Conservation (phyloP, 2,888 invertebrate genomes). For the Eupithecia pulchellata region DNA sequence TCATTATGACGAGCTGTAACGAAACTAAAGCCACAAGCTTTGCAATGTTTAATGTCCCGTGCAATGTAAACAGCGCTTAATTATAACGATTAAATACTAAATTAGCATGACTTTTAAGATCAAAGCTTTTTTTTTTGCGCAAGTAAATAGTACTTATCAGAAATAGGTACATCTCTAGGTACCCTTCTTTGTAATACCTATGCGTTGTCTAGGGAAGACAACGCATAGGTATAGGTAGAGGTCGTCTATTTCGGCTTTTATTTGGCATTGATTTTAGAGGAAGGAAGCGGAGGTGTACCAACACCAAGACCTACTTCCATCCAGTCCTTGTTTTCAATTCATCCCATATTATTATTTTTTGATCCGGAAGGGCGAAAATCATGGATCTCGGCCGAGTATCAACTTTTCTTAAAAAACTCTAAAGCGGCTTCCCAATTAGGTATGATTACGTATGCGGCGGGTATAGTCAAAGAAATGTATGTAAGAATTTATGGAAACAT, state of each 20-base stretch:
- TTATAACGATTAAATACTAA: constrained; percentile 14
- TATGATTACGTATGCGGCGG: too few relatives aligned
- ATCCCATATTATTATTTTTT: neutral
- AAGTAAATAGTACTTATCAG: neutral
- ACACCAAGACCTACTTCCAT: neutral
- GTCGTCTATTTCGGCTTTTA: neutral
- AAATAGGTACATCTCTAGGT: neutral
- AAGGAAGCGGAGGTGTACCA: neutral
- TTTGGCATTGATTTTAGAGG: neutral
- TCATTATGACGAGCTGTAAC: constrained; percentile 24
- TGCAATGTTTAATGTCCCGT: constrained; percentile 27
- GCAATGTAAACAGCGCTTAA: constrained; percentile 29
- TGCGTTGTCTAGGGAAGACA: neutral
- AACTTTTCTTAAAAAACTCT: neutral
- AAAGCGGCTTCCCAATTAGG: too few relatives aligned
- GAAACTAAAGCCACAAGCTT: constrained; percentile 23
- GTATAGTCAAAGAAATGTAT: neutral
- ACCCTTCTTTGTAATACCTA: neutral
- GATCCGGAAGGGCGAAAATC: neutral
- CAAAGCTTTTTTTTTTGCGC: constrained; percentile 15
- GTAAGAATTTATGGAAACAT: neutral
- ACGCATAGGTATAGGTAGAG: too few relatives aligned
- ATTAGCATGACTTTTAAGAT: constrained; percentile 21
- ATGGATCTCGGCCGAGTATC: neutral
- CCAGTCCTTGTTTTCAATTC: neutral